Conservation (phyloP, 2,888 invertebrate species). For the Machimus rusticus region DNA sequence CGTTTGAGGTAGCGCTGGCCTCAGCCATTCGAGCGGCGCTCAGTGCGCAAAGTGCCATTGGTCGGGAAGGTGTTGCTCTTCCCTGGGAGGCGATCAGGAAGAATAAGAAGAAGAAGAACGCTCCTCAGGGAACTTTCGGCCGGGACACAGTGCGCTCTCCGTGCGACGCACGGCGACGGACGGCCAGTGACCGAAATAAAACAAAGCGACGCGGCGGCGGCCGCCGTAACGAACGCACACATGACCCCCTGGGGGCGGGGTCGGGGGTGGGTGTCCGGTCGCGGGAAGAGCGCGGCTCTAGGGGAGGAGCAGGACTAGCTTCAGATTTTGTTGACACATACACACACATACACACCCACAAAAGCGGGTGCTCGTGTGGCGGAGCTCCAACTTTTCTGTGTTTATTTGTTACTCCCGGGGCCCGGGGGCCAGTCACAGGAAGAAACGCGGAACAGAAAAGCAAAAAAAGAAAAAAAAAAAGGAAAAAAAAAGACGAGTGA, state of each 20-base stretch:
- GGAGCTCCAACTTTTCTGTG: conserved; percentile 1
- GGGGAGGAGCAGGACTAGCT: neutral
- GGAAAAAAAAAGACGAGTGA: conserved; percentile 43
- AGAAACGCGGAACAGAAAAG: conserved; percentile 25
- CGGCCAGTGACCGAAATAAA: neutral
- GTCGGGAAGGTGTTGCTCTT: conserved; percentile 57
- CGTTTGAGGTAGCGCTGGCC: neutral
- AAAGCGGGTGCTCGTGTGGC: neutral
- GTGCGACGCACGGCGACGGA: neutral
- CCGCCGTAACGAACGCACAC: neutral
- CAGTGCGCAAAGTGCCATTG: conserved; percentile 62
- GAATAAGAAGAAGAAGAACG: neutral
- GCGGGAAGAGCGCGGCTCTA: neutral
- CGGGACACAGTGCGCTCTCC: neutral
- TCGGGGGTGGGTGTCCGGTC: neutral
- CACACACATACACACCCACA: neutral
- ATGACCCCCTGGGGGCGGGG: neutral
- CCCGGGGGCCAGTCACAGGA: conserved; percentile 23
- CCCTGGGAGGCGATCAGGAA: neutral
- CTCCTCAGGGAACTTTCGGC: neutral
- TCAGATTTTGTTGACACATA: neutral
- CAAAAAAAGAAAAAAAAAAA: neutral
- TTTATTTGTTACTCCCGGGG: conserved; percentile 14
- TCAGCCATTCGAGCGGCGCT: conserved; percentile 47
- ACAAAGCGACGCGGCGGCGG: neutral